Base-by-base conservation (phyloP, 2,888 invertebrate species). In the Bellardia bayeri region DNA sequence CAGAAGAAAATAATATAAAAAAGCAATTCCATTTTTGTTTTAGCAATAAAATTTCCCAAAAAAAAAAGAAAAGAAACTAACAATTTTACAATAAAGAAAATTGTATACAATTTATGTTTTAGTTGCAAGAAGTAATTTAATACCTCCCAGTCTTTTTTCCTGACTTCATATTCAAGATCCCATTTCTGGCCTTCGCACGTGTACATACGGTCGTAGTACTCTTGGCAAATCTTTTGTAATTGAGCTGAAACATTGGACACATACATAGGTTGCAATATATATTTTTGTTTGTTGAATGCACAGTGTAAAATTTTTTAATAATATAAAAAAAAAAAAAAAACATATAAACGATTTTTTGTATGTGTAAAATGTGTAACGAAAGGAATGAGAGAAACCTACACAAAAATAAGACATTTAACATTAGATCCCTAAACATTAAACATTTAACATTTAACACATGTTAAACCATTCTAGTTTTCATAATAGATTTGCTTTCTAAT, bases 131-230 rank as follows among this genome's bases (percentile, higher is more conserved):
- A 82, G 74, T 74, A 37, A 33, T 37, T 78, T 40, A 75, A 85
- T 97, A 99, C 99, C 98, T 99, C 99, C 96, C 97, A 98, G 96
- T 99, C 99, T 96, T 98, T 98, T 96, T 98, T 98, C 96, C 98
- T 97, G 96, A 99, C 98, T 96, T 98, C 98, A 96, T 97, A 97
- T 97, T 99, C 99, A 97, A 99, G 98, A 97, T 99, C 99, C 97
- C 99, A 99, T 96, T 99, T 99, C 96, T 98, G 98, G 96, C 98
- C 97, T 96, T 99, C 99, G 96, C 98, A 97, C 95, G 97, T 96
- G 96, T 97, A 97, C 96, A 99, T 97, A 96, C 98, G 98, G 95
- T 97, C 97, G 97, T 97, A 97, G 96, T 98, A 98, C 95, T 97
- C 97, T 96, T 97, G 96, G 96, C 97, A 96, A 96, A 98, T 97